Conservation (phyloP, 2,797 vertebrate genomes). For the Ptychobarbus kaznakovi region DNA sequence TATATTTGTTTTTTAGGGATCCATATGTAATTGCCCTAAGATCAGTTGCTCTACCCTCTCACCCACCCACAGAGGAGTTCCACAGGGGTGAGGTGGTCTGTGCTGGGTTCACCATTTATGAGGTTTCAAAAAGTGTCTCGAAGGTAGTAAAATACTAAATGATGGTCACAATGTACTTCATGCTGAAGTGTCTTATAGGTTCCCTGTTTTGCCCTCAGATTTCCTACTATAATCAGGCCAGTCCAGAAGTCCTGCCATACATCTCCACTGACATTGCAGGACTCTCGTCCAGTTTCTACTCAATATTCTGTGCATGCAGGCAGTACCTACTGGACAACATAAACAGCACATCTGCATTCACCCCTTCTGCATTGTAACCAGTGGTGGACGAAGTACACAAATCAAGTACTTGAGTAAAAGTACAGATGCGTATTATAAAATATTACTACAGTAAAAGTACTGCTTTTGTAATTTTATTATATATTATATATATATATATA, state of each 20-base stretch:
- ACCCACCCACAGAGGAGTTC: conserved; percentile 69
- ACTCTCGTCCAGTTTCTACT: conserved; percentile 87
- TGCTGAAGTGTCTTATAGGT: background rate
- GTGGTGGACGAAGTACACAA: no score
- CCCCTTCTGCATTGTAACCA: background rate
- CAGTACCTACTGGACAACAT: conserved; percentile 84
- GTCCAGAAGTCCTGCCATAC: conserved; percentile 85
- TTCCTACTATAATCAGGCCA: conserved; percentile 92
- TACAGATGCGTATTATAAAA: no score
- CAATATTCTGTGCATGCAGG: conserved; percentile 83
- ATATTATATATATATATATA: no score
- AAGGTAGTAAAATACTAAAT: conserved; percentile 75
- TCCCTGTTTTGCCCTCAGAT: conserved; percentile 74
- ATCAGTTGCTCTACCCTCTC: conserved; percentile 87
- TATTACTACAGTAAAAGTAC: no score
- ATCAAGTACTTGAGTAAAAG: no score
- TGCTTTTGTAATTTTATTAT: no score
- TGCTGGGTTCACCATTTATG: conserved; percentile 91
- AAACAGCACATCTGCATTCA: conserved; percentile 46
- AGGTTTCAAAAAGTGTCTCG: conserved; percentile 75
- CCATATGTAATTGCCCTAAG: conserved; percentile 89
- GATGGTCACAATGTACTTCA: background rate
- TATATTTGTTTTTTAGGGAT: conserved; percentile 78
- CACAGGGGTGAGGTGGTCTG: conserved; percentile 88
- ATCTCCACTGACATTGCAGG: conserved; percentile 89